Percentiles rank a stretch among this genome's conserved stretches.
phyloP scores from a whole-genome alignment of 2,113 vertebrate species.

The Dasyurus viverrinus region DNA sequence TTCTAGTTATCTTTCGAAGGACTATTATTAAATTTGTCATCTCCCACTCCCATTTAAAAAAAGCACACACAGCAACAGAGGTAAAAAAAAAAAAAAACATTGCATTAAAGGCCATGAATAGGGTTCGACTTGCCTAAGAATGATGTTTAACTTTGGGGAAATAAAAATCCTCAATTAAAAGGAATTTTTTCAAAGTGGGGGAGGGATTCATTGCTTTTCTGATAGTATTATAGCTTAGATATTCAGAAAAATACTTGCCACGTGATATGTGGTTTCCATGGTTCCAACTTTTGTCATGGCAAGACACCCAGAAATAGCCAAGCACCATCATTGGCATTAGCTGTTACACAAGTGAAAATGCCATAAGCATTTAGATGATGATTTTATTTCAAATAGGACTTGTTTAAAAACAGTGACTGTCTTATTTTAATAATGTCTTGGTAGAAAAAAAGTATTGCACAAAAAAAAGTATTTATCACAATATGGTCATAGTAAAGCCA shows the following conservation, averaged over 20 bases:
- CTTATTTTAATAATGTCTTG: background rate
- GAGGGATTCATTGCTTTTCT: slow-evolving; percentile 27
- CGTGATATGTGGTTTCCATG: slow-evolving; percentile 36
- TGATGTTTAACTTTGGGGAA: slow-evolving; percentile 22
- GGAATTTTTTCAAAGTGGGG: slow-evolving; percentile 45
- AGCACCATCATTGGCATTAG: background rate
- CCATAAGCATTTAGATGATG: background rate
- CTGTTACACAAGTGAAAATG: slow-evolving; percentile 8
- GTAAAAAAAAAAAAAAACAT: background rate
- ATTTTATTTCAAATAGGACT: background rate
- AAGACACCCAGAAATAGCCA: slow-evolving; percentile 32
- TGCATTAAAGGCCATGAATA: background rate
- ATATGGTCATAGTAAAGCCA: background rate
- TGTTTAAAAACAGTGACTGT: background rate
- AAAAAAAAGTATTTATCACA: background rate
- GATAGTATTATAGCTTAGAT: background rate
- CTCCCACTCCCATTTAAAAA: background rate
- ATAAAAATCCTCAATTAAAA: background rate
- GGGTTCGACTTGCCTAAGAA: slow-evolving; percentile 2
- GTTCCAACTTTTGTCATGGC: slow-evolving; percentile 21
- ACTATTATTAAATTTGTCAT: background rate
- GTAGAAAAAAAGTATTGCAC: background rate
- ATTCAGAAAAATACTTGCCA: slow-evolving; percentile 19
- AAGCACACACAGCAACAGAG: background rate
- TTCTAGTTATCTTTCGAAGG: background rate